phyloP scores from a whole-genome alignment of 2,888 invertebrate species.

The Synanthedon tipuliformis region DNA sequence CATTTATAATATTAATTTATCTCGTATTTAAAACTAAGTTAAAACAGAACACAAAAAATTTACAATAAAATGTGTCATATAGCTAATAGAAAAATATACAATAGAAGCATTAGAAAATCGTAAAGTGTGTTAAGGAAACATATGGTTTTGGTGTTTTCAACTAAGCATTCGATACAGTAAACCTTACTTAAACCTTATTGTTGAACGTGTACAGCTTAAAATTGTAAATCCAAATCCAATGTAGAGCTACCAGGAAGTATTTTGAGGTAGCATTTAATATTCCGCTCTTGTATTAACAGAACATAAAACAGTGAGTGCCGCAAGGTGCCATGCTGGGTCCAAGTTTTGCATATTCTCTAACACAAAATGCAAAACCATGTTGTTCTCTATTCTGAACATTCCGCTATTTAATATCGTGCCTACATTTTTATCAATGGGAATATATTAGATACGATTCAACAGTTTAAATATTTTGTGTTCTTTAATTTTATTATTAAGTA shows the following conservation, averaged over 20 bases:
- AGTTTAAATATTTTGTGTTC: too few relatives aligned
- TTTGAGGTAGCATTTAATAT: constrained; percentile 18
- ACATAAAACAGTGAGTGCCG: constrained; percentile 14
- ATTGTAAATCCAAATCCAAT: background rate
- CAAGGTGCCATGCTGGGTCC: constrained; percentile 14
- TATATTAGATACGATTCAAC: too few relatives aligned
- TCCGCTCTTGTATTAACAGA: constrained; percentile 19
- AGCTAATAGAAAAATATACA: background rate
- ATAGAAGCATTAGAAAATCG: background rate
- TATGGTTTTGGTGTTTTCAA: background rate
- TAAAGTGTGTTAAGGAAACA: background rate
- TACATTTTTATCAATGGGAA: too few relatives aligned
- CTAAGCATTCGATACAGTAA: background rate
- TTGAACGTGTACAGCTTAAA: background rate
- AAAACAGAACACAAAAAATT: too few relatives aligned
- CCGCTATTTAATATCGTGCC: too few relatives aligned
- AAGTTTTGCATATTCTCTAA: constrained; percentile 1
- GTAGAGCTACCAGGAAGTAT: constrained; percentile 5
- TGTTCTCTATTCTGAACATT: background rate
- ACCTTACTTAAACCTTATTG: background rate
- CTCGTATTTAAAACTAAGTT: too few relatives aligned
- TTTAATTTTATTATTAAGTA: too few relatives aligned
- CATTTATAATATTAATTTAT: too few relatives aligned
- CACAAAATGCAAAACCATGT: background rate
- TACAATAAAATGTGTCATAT: too few relatives aligned